Conservation (phyloP, 2,797 vertebrate species). For the Xerus rutilus region DNA sequence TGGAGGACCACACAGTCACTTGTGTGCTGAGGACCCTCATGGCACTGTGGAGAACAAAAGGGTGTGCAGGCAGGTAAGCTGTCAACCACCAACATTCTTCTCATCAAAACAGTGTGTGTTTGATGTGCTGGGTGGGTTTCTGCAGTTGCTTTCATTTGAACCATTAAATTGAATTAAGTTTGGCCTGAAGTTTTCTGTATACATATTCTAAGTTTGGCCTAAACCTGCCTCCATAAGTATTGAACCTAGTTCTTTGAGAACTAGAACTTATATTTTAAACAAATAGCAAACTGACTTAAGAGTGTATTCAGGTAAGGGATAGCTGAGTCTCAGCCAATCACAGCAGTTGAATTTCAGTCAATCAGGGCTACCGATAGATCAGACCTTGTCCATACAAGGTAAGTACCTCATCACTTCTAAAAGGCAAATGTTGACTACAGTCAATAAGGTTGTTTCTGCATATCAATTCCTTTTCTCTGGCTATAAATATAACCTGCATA, state of each 20-base stretch:
- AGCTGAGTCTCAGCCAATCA: background rate
- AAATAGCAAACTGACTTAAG: background rate
- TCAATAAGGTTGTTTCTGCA: background rate
- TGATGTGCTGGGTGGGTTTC: background rate
- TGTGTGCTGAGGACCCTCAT: background rate
- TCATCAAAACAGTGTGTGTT: background rate
- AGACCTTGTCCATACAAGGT: background rate
- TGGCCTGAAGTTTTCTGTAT: background rate
- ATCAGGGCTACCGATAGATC: no score
- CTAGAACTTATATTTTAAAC: background rate
- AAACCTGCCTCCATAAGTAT: background rate
- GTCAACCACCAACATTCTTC: background rate
- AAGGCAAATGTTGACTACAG: background rate
- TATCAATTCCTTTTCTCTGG: background rate
- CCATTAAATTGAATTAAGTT: background rate
- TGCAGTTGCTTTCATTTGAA: background rate
- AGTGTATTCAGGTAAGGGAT: background rate
- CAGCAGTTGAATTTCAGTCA: background rate
- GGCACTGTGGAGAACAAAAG: background rate
- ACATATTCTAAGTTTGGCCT: background rate
- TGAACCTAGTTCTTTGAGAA: no score
- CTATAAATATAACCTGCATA: background rate
- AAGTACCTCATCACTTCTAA: background rate
- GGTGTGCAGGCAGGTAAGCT: no score
- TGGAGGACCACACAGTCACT: accelerated